Evolutionary conservation across 2,888 invertebrate genomes (phyloP).

Genomic region (Apotomis betuletana): DNA sequence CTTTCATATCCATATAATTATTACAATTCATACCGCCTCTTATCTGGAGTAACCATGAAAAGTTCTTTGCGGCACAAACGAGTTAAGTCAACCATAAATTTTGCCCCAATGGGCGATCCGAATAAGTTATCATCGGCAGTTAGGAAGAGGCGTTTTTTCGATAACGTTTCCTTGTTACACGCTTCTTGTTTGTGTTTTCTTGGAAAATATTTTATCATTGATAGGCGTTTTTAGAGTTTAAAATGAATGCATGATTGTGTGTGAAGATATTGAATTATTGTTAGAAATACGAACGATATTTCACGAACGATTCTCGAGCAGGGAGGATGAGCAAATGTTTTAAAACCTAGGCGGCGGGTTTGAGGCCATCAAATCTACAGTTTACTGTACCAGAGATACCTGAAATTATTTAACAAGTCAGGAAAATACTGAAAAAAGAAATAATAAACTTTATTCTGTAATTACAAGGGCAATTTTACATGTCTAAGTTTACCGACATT

Average conservation of each 20-base stretch:
- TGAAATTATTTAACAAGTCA: no score
- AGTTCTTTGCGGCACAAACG: constrained; percentile 68
- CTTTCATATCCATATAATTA: constrained; percentile 36
- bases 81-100: constrained; percentile 78
- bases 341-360: no score
- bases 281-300: neutral
- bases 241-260: constrained; percentile 1
- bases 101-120: constrained; percentile 67
- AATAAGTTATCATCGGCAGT: constrained; percentile 77
- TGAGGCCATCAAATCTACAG: no score
- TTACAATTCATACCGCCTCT: constrained; percentile 34
- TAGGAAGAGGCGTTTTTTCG: constrained; percentile 65
- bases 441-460: no score
- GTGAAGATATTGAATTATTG: constrained; percentile 6
- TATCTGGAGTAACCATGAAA: constrained; percentile 50
- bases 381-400: no score
- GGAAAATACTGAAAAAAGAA: no score
- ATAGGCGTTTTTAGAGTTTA: constrained; percentile 32
- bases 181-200: constrained; percentile 13
- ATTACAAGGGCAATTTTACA: no score
- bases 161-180: constrained; percentile 51
- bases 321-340: neutral
- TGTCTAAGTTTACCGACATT: no score
- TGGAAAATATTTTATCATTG: constrained; percentile 25
- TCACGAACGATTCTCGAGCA: no score